These are phyloP conservation scores for Yponomeuta evonymella DNA, from an alignment of 2,888 invertebrate species.

Conservation along the genomic window DNA sequence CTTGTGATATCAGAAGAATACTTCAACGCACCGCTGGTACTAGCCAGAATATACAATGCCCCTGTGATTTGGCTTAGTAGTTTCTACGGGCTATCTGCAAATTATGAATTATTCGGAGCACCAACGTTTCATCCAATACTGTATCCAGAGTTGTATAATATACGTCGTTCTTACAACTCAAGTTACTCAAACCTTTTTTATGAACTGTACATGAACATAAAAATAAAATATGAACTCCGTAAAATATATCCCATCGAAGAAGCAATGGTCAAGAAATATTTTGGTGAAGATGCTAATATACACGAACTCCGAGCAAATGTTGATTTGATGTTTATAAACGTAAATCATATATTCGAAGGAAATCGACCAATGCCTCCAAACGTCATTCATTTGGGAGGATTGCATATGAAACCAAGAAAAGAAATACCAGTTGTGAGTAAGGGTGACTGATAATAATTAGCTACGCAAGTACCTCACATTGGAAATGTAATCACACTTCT, in stretches of 20 bases:
- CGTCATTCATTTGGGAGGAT: conserved; percentile 31
- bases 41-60: background rate
- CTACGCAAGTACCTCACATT: no score
- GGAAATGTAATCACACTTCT: background rate
- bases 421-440: conserved; percentile 31
- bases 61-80: conserved; percentile 10
- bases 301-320: conserved; percentile 31
- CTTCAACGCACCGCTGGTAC: background rate
- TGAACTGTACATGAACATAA: background rate
- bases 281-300: conserved; percentile 29
- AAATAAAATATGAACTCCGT: no score
- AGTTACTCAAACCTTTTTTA: background rate
- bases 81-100: background rate
- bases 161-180: background rate
- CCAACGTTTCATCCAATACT: conserved; percentile 7
- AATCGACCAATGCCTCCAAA: conserved; percentile 38
- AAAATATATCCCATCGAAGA: conserved; percentile 25
- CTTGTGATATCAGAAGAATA: conserved; percentile 5
- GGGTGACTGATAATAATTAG: no score
- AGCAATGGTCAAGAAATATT: conserved; percentile 27
- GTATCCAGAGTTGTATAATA: conserved; percentile 3
- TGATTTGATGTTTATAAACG: conserved; percentile 34
- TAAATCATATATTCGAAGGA: conserved; percentile 30
- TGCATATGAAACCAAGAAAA: conserved; percentile 31
- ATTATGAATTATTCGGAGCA: background rate